Base-by-base conservation (phyloP, 1,140 invertebrate genomes). In the Drosophila ambigua region DNA sequence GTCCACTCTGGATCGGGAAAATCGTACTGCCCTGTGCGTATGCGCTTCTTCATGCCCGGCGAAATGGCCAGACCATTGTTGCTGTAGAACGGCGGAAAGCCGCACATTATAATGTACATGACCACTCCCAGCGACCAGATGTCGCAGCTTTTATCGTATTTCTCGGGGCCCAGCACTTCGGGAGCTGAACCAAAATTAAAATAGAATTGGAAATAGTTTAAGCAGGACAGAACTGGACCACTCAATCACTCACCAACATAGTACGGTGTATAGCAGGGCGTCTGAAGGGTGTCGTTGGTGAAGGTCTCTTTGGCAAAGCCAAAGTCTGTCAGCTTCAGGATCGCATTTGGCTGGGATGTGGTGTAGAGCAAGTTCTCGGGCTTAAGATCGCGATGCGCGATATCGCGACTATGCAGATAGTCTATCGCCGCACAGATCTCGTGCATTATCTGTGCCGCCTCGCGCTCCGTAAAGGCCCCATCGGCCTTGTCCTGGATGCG, bases 301-400 rank as follows among this genome's bases (percentile, higher is more conserved):
- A 95, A 93, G 0, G 96, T 98, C 93, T 99, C 97, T 92, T 99
- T 99, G n/a, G 99, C 99, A 94, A 99, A 99, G n/a, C 99, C 99
- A 93, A 99, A 99, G 93, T 99, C 99, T 41, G 98, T 99, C 72
- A 99, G 93, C 93, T 99, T 99, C 44, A 99, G 94, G 71, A 97
- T 94, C 28, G 96, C 98, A 80, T 94, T 93, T 5, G 93, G 93
- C 77, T 94, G 94, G 92, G 91, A 82, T 74, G 94, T 95, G 0
- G 96, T 96, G 92, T 98, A 98, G 0, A 98, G 92, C 31, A 98
- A 93, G 92, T 98, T 98, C 93, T 98, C 97, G 26, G 97, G 97
- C 93, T 99, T 99, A 72, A 99, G 95, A 93, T 99, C 98, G 77
- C 98, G 94, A 92, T 99, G 98, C 28, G 98, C 98, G 78, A 99